Evolutionary conservation across 2,797 vertebrate species (phyloP).

Genomic region (Catostomus latipinnis): DNA sequence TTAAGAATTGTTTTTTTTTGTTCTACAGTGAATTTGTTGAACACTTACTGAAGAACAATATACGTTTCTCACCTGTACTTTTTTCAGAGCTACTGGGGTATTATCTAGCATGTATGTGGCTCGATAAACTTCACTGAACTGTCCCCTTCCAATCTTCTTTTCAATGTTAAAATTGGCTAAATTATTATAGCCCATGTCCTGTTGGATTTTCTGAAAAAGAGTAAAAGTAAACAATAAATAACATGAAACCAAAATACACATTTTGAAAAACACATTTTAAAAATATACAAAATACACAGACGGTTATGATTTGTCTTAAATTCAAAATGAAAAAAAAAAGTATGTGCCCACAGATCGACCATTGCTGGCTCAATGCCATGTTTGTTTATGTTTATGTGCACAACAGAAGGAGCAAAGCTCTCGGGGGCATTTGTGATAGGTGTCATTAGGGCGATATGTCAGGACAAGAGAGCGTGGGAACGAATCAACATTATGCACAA

Average conservation of each 20-base stretch:
- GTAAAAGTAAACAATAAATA: background rate
- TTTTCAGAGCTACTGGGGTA: conserved; percentile 94
- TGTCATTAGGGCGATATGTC: conserved; percentile 26
- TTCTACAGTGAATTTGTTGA: background rate
- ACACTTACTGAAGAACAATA: background rate
- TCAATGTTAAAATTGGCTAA: conserved; percentile 95
- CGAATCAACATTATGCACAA: conserved; percentile 39
- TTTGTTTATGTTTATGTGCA: conserved; percentile 15
- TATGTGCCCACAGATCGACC: conserved; percentile 31
- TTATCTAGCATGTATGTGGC: conserved; percentile 91
- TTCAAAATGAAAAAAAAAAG: conserved; percentile 15
- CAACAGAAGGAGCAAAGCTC: conserved; percentile 18
- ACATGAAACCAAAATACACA: too few species aligned
- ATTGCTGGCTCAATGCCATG: conserved; percentile 32
- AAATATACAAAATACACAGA: background rate
- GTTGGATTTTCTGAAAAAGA: conserved; percentile 82
- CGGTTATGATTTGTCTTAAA: background rate
- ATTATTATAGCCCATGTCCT: conserved; percentile 93
- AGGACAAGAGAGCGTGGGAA: conserved; percentile 28
- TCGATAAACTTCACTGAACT: conserved; percentile 97
- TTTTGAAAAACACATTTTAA: too few species aligned
- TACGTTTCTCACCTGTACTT: conserved; percentile 87
- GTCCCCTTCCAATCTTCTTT: conserved; percentile 96
- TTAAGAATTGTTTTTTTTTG: too few species aligned
- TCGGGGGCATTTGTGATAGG: conserved; percentile 26